phyloP scores from a whole-genome alignment of 2,113 vertebrate species.

The Isurus oxyrinchus region DNA sequence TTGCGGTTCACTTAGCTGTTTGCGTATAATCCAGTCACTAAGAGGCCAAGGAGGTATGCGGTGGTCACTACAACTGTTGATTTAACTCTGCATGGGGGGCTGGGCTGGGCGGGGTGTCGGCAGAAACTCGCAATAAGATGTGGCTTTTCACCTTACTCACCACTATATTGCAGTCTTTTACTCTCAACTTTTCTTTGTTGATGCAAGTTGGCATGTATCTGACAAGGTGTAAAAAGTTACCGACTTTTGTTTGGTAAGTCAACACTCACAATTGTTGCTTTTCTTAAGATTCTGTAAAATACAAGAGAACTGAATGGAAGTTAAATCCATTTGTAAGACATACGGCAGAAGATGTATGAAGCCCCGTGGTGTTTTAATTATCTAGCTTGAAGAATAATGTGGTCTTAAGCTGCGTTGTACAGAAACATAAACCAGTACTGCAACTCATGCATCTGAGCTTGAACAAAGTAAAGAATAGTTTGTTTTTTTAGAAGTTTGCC shows the following conservation, averaged over 20 bases:
- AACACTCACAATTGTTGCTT: neutral
- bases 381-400: neutral
- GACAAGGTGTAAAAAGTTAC: neutral
- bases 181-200: neutral
- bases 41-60: slow-evolving; percentile 22
- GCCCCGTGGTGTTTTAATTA: neutral
- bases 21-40: slow-evolving; percentile 19
- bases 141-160: slow-evolving; percentile 12
- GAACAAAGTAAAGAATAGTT: neutral
- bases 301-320: neutral
- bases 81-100: neutral
- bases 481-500: neutral
- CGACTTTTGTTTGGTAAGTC: neutral
- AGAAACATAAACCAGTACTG: neutral
- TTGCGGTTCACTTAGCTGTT: neutral
- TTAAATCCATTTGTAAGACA: neutral
- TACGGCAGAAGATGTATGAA: neutral
- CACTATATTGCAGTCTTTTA: slow-evolving; percentile 9
- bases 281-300: neutral
- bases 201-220: neutral
- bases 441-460: neutral
- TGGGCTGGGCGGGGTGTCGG: neutral
- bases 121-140: slow-evolving; percentile 8
- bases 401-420: neutral
- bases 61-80: slow-evolving; percentile 27